These are phyloP conservation scores for Prunella himalayana DNA, from an alignment of 2,113 vertebrate species.

Conservation along the genomic window DNA sequence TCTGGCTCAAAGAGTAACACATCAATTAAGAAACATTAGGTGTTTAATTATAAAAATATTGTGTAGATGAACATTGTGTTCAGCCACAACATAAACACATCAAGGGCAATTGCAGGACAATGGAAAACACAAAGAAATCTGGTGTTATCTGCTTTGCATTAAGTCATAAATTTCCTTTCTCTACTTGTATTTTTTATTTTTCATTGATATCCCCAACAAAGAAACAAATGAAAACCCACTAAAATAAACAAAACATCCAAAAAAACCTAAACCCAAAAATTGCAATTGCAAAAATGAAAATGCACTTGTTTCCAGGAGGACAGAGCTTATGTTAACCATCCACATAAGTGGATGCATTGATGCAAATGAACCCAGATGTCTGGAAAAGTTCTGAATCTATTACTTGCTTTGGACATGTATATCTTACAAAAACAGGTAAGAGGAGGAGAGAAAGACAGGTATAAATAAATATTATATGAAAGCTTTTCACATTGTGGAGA, in stretches of 20 bases:
- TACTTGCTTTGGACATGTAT: background rate
- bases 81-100: background rate
- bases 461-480: background rate
- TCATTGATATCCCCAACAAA: background rate
- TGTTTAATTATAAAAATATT: background rate
- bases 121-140: background rate
- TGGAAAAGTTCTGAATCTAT: background rate
- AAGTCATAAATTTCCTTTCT: background rate
- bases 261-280: background rate
- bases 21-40: background rate
- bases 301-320: background rate
- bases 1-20: background rate
- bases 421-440: background rate
- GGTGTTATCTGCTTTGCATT: background rate
- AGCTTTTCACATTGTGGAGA: background rate
- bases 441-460: background rate
- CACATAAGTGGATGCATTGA: background rate
- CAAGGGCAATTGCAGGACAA: background rate
- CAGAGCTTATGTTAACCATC: background rate
- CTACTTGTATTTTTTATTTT: background rate
- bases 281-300: background rate
- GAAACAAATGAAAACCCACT: background rate
- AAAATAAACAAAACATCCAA: background rate
- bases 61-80: background rate
- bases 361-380: background rate